Conservation (phyloP, 2,113 vertebrate species). For the Rattus norvegicus region DNA sequence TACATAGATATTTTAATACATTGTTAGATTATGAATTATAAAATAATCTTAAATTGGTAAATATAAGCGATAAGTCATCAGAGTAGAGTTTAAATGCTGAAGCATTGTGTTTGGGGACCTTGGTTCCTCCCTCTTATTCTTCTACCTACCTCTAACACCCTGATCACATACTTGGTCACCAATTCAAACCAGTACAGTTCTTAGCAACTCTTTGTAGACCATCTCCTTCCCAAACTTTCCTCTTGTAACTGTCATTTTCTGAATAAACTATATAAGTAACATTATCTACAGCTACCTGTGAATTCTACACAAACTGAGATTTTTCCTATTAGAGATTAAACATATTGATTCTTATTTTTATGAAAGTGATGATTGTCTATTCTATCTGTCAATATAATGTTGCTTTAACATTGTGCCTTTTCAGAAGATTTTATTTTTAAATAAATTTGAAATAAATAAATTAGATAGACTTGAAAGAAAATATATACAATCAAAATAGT, state of each 20-base stretch:
- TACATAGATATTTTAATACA: conserved; percentile 75
- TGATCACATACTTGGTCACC: neutral
- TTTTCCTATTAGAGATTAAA: neutral
- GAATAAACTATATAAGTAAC: neutral
- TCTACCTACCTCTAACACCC: neutral
- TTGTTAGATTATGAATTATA: neutral
- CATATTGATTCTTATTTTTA: neutral
- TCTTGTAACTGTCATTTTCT: neutral
- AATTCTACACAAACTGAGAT: neutral
- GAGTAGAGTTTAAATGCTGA: neutral
- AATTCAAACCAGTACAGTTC: neutral
- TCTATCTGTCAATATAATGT: neutral
- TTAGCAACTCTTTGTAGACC: neutral
- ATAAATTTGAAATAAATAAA: no score
- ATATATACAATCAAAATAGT: neutral
- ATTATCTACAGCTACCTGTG: neutral
- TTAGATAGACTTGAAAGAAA: neutral
- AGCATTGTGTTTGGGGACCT: neutral
- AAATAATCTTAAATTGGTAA: conserved; percentile 12
- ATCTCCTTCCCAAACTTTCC: neutral
- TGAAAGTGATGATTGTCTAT: neutral
- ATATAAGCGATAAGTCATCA: neutral
- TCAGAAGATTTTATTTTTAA: neutral
- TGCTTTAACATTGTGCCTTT: neutral
- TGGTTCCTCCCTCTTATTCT: neutral